Conservation (phyloP, 2,888 invertebrate species). For the Agrilus biguttatus region DNA sequence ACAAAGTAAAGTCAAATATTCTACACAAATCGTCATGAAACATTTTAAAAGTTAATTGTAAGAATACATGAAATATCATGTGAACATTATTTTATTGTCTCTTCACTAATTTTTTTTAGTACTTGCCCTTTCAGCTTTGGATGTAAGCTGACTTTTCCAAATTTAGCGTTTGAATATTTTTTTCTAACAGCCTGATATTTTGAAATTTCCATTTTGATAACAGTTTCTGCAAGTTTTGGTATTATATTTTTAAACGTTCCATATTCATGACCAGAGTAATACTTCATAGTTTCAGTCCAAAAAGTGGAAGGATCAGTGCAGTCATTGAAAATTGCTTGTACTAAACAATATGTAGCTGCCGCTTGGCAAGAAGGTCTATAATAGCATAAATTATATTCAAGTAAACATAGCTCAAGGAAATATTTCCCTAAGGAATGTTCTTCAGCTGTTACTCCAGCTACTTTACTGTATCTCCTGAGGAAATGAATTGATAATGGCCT, state of each 20-base stretch:
- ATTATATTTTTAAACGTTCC: conserved; percentile 55
- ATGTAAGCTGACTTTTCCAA: conserved; percentile 49
- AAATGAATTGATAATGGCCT: conserved; percentile 82
- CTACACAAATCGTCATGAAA: no score
- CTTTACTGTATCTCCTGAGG: conserved; percentile 57
- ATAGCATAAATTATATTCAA: conserved; percentile 67
- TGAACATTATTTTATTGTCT: not conserved
- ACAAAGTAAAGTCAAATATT: no score
- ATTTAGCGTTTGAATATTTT: conserved; percentile 46
- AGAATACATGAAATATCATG: not conserved
- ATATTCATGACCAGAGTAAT: conserved; percentile 63
- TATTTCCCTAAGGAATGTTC: conserved; percentile 62
- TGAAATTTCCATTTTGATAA: conserved; percentile 51
- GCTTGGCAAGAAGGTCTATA: conserved; percentile 73
- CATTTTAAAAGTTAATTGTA: no score
- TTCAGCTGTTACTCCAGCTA: conserved; percentile 43
- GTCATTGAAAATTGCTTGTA: conserved; percentile 41
- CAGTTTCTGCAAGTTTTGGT: conserved; percentile 50
- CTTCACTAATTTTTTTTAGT: conserved; percentile 16
- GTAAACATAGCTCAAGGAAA: conserved; percentile 68
- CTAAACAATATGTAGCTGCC: conserved; percentile 64
- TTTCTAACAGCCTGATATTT: conserved; percentile 56
- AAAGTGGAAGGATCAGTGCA: conserved; percentile 30
- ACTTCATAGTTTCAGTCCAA: conserved; percentile 62
- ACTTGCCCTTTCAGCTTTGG: conserved; percentile 42